phyloP scores from a whole-genome alignment of 1,140 invertebrate species.

The Caerostris darwini region DNA sequence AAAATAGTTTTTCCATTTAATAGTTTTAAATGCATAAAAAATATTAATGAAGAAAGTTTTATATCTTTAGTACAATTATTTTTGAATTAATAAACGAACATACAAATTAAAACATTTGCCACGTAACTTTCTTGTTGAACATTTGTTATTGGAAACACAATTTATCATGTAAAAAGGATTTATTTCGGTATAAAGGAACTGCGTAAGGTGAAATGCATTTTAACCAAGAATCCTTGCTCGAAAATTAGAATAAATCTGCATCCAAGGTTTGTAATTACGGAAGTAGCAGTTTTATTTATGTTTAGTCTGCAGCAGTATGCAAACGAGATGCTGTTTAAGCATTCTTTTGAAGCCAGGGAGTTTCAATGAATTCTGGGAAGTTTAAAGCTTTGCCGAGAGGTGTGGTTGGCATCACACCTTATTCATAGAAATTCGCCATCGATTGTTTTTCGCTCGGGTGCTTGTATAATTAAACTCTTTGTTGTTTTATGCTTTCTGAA shows the following conservation, averaged over 20 bases:
- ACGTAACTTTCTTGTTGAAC: background rate
- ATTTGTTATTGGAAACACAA: background rate
- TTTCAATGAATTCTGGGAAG: background rate
- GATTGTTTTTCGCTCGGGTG: background rate
- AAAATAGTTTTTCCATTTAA: too few species aligned
- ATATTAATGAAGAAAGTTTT: too few species aligned
- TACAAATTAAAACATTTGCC: background rate
- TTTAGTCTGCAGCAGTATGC: background rate
- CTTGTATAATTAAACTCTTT: background rate
- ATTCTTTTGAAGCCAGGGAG: background rate
- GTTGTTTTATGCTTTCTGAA: background rate
- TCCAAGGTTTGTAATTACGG: background rate
- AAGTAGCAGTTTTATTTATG: background rate
- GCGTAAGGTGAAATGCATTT: background rate
- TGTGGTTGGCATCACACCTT: background rate
- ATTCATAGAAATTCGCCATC: background rate
- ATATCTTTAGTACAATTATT: too few species aligned
- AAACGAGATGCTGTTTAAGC: background rate
- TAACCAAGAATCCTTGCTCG: background rate
- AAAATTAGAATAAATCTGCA: slow-evolving; percentile 32
- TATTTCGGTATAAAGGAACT: background rate
- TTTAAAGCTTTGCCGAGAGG: background rate
- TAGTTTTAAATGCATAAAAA: too few species aligned
- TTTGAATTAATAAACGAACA: too few species aligned
- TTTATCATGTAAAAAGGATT: background rate